Conservation (phyloP, 2,888 invertebrate genomes). For the Embidobia sp. region DNA sequence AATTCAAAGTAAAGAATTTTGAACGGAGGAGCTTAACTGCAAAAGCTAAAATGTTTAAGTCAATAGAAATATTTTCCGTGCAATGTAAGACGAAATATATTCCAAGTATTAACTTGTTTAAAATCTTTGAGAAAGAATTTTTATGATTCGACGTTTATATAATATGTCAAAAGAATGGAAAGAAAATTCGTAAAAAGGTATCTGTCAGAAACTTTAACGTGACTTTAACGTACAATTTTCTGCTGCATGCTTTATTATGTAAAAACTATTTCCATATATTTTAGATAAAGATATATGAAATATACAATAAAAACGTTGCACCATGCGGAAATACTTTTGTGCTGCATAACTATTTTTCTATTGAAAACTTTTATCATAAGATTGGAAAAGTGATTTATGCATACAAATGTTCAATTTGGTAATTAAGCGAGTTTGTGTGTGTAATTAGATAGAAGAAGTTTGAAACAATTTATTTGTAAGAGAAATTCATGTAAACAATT, state of each 20-base stretch:
- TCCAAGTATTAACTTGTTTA: conserved; percentile 13
- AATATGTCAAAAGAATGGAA: conserved; percentile 40
- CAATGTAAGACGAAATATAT: neutral
- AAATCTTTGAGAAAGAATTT: conserved; percentile 31
- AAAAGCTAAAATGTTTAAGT: too few species aligned
- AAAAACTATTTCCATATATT: conserved; percentile 41
- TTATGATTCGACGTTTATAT: conserved; percentile 43
- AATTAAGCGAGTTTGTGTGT: too few species aligned
- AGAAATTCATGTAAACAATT: too few species aligned
- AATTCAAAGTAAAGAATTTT: neutral
- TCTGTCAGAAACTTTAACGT: conserved; percentile 45
- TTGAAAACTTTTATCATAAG: too few species aligned
- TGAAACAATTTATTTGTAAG: too few species aligned
- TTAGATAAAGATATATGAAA: conserved; percentile 23
- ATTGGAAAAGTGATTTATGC: too few species aligned
- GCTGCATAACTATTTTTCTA: neutral
- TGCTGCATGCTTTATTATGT: conserved; percentile 39
- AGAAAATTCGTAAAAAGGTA: conserved; percentile 27
- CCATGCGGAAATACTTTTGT: neutral
- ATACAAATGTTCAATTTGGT: too few species aligned
- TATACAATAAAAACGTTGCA: conserved; percentile 15
- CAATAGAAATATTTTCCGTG: neutral
- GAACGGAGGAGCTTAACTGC: neutral
- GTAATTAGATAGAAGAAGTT: too few species aligned
- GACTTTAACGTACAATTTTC: conserved; percentile 41